Base-by-base conservation (phyloP, 37 sponge, comb jelly and placozoan genomes). In the Tethya wilhelma region DNA sequence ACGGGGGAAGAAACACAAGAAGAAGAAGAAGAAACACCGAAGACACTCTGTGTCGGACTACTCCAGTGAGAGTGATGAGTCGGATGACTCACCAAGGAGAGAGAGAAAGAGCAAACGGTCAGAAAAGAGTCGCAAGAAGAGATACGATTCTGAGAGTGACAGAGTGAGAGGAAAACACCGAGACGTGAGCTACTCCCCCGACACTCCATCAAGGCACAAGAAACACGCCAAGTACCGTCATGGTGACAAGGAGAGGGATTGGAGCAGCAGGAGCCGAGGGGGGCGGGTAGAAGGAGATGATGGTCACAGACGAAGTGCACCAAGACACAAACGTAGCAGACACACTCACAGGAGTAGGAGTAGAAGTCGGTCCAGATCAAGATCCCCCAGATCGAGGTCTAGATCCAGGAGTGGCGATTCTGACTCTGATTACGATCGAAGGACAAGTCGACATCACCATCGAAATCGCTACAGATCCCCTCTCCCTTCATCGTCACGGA, bases 1-100 rank as follows among this genome's bases (percentile, higher is more conserved):
- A 19, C 2, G n/a, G 32, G 37, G 31, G 40, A 60, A 74, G 56
- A 83, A 66, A 59, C 65, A 75, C 28, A 56, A 74, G 11, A 59
- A 84, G 49, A 84, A 69, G 45, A 49, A 77, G 43, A 56, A 62
- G 29, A 80, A 80, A 69, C 30, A 57, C 38, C 59, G 59, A 28
- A 75, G 19, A 1, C 73, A 37, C 37, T 37, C 73, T 20, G 26
- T 42, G 2, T 49, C 37, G 6, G 41, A 56, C 38, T 9, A 37
- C 22, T 5, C 14, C 38, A 56, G n/a, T n/a, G n/a, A n/a, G n/a
- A n/a, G n/a, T n/a, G n/a, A n/a, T n/a, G n/a, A 28, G 67, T 36
- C 9, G 38, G 11, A 33, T 36, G 38, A 30, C 30, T 17, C 11
- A 17, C 38, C 11, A 67, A 67, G 38, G 12, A 36, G 67, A 23